phyloP scores from a whole-genome alignment of 2,113 vertebrate species.

The Hirundichthys speculiger region DNA sequence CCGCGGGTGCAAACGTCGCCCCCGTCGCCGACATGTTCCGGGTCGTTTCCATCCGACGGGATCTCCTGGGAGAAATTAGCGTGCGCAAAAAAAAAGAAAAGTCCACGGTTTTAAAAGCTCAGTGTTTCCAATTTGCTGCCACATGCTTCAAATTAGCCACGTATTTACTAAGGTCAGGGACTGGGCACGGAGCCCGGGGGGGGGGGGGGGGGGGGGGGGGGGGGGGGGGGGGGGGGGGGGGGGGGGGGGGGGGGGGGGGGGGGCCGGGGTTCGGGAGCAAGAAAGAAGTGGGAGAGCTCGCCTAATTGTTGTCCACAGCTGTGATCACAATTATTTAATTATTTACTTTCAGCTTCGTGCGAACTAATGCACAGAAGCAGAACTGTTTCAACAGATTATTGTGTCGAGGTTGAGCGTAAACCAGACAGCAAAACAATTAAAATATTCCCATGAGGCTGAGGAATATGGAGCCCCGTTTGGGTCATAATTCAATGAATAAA shows the following conservation, averaged over 20 bases:
- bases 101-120: conserved; percentile 87
- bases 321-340: conserved; percentile 34
- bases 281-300: conserved; percentile 24
- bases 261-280: conserved; percentile 61
- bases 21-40: conserved; percentile 79
- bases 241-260: conserved; percentile 82
- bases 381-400: conserved; percentile 31
- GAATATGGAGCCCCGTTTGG: too few species aligned
- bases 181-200: conserved; percentile 72
- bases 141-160: conserved; percentile 94
- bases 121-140: conserved; percentile 90
- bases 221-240: conserved; percentile 80
- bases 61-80: conserved; percentile 91
- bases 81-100: conserved; percentile 91
- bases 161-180: conserved; percentile 89
- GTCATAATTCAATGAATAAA: too few species aligned
- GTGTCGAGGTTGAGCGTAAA: neutral
- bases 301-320: conserved; percentile 54
- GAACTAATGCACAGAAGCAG: conserved; percentile 38
- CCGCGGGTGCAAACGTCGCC: conserved; percentile 57
- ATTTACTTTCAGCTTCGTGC: conserved; percentile 24
- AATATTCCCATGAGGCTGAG: conserved; percentile 33
- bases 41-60: conserved; percentile 84
- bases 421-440: conserved; percentile 12
- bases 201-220: conserved; percentile 80